Evolutionary conservation across 2,797 vertebrate species (phyloP).

Genomic region (Sebastes nivosus): DNA sequence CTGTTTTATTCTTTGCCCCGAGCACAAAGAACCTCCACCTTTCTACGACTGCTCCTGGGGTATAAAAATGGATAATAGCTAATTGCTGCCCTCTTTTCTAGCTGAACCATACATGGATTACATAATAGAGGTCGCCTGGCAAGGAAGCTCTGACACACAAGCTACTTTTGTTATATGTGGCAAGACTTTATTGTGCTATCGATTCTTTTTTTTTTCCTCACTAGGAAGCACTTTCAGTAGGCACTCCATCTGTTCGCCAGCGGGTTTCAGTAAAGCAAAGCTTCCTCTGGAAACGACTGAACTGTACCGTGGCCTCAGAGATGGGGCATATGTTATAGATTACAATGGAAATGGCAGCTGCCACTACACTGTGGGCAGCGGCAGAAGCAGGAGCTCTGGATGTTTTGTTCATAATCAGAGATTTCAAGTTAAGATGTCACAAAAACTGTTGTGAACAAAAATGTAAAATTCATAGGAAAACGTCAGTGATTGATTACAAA

Average conservation of each 20-base stretch:
- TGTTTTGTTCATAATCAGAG: conserved; percentile 19
- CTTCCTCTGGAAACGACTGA: conserved; percentile 50
- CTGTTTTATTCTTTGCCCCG: neutral
- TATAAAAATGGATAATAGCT: conserved; percentile 7
- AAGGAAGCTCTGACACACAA: conserved; percentile 15
- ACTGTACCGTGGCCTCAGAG: conserved; percentile 24
- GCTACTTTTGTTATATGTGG: conserved; percentile 33
- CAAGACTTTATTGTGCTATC: conserved; percentile 29
- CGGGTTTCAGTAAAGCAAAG: conserved; percentile 45
- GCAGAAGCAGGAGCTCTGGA: neutral
- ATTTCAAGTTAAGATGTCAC: conserved; percentile 8
- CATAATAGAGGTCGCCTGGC: conserved; percentile 17
- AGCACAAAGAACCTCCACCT: conserved; percentile 15
- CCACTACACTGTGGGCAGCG: conserved; percentile 5
- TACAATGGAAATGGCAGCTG: conserved; percentile 50
- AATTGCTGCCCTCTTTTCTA: conserved; percentile 14
- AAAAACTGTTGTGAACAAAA: neutral
- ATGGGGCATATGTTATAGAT: conserved; percentile 56
- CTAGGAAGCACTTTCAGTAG: conserved; percentile 48
- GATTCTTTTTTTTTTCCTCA: conserved; percentile 23
- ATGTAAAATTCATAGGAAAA: conserved; percentile 36
- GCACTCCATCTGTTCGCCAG: conserved; percentile 40
- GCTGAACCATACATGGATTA: conserved; percentile 11
- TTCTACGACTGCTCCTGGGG: neutral
- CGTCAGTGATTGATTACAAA: conserved; percentile 60